Evolutionary conservation across 2,888 invertebrate species (phyloP), one percentile per base, ranked within the genome.

Genomic region (Galeopsomyia nigrocyanea): DNA sequence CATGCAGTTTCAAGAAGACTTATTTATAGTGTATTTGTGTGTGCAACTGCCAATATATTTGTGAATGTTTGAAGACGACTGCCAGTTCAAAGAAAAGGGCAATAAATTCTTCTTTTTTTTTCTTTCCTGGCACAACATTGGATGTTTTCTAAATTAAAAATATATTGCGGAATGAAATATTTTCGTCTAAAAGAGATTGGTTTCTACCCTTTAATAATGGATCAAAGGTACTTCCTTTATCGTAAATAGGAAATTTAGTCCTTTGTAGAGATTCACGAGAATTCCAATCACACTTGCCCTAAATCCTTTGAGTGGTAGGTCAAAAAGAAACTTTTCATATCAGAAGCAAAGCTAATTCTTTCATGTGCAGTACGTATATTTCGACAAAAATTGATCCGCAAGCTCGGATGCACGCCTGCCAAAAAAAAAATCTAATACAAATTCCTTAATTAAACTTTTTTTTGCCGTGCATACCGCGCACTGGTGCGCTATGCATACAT

Each of bases 251-350:
- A 71, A 75, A 74, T 68, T 66, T 66, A 71, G 63, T 71, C 66
- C 71, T 75, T 75, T 71, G 74, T 71, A 62, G 62, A 53, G 57
- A 68, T 62, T 68, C 65, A 66, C 66, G 71, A 71, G 57, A 75
- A 71, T 68, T 75, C 71, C 71, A 75, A 75, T 75, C 74, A 68
- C 71, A 74, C 71, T 71, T 71, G 71, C 74, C 68, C 71, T 68
- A 66, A 68, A 68, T 71, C 68, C 55, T 71, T 71, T 71, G 68
- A 71, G 31, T 58, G 58, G 51, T 53, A 58, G 62, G 62, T 65
- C 68, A 68, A 71, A 75, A 65, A 68, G 71, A 74, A 74, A 61
- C 65, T 75, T 68, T 68, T 75, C 66, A 68, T 75, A 68, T 68
- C 63, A 53, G 61, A 56, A 68, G 62, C 26, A 60, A 65, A 66